Evolutionary conservation across 2,113 vertebrate species (phyloP).

Genomic region (Strigops habroptila): DNA sequence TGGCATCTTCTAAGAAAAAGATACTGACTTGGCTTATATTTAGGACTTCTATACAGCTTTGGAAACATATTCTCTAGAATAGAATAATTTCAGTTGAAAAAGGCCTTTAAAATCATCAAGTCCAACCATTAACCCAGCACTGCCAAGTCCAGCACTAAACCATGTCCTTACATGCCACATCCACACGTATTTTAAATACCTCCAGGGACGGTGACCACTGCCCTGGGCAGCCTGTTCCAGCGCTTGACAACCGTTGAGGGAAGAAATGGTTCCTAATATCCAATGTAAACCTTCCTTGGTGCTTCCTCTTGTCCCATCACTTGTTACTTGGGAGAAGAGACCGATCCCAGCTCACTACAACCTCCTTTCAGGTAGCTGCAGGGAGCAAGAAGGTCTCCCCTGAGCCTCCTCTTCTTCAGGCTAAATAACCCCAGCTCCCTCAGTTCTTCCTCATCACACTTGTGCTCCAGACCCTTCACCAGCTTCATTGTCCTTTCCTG

Average conservation of each 20-base stretch:
- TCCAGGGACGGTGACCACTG: neutral
- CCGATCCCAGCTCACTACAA: rapidly evolving
- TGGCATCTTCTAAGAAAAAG: neutral
- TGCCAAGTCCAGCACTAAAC: neutral
- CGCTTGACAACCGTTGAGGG: neutral
- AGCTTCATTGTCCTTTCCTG: neutral
- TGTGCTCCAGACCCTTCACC: neutral
- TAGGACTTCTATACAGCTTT: neutral
- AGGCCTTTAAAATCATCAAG: neutral
- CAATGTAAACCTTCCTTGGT: neutral
- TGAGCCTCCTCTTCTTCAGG: neutral
- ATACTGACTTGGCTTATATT: neutral
- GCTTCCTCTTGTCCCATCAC: neutral
- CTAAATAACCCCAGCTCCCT: neutral
- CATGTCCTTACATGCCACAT: neutral
- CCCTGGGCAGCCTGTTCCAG: neutral
- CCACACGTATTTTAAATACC: neutral
- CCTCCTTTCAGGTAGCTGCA: neutral
- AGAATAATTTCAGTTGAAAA: neutral
- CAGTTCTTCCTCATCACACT: neutral
- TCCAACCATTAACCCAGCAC: neutral
- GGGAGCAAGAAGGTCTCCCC: neutral
- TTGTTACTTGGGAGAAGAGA: neutral
- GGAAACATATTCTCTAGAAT: neutral
- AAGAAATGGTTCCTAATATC: too few relatives aligned